These are phyloP conservation scores for Creontiades dilutus DNA, from an alignment of 2,888 invertebrate species.

Conservation along the genomic window DNA sequence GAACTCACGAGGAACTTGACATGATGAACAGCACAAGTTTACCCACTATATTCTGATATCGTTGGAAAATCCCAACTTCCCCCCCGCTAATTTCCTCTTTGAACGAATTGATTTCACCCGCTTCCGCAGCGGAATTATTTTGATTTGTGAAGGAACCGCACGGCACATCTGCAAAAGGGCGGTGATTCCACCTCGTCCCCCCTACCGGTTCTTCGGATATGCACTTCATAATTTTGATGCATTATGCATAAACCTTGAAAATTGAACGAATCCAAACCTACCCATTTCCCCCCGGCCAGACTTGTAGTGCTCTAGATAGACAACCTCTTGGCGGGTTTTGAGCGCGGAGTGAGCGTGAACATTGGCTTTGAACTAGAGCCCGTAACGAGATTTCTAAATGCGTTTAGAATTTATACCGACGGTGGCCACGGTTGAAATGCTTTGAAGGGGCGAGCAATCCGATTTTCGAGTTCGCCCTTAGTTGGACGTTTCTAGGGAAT, in stretches of 20 bases:
- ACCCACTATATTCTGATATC: no score
- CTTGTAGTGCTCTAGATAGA: background rate
- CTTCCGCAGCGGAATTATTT: background rate
- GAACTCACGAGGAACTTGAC: no score
- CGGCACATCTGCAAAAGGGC: constrained; percentile 28
- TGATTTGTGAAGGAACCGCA: background rate
- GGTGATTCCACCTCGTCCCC: background rate
- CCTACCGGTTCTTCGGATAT: background rate
- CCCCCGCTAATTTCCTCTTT: no score
- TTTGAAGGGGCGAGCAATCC: background rate
- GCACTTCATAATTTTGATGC: constrained; percentile 27
- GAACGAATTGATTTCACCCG: constrained; percentile 2
- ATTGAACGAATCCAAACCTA: background rate
- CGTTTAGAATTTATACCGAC: background rate
- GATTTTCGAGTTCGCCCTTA: background rate
- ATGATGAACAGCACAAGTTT: no score
- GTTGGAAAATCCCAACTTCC: no score
- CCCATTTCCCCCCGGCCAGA: no score
- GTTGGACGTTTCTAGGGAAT: no score
- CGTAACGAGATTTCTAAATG: background rate
- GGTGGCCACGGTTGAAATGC: background rate
- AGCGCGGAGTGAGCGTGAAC: background rate
- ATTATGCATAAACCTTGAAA: constrained; percentile 25
- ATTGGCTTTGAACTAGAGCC: background rate
- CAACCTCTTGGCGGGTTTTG: background rate